Base-by-base conservation (phyloP, 2,888 invertebrate species). In the Petrolisthes cinctipes region DNA sequence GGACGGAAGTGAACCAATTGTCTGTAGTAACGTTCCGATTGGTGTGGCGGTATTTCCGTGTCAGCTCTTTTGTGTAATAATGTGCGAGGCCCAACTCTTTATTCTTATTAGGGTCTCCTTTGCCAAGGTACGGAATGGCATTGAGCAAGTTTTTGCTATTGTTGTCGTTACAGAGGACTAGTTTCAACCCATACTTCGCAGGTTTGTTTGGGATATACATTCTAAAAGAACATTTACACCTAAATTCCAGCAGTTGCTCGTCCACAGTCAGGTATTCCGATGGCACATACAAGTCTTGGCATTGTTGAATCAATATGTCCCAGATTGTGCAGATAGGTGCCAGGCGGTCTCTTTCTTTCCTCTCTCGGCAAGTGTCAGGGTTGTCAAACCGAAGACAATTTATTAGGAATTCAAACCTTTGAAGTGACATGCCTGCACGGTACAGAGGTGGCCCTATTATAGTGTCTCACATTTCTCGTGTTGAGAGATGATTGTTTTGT, bases 171-270 rank as follows among this genome's bases (percentile, higher is more conserved):
- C 92, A 85, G 89, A 91, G 91, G 82, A 91, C 86, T 23, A 93
- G 91, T 91, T 93, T 92, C 37, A 92, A 86, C 17, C 92, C 92
- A 90, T 92, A 92, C 88, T 92, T 92, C 76, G 92, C 91, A 6
- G 92, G 92, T 89, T 92, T 92, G 6, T 91, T 89, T 89, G 91
- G 91, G 53, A 92, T 92, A 84, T 91, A 92, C 88, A 91, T 91
- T 4, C 91, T 81, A 83, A 92, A 91, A 7, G 37, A 56, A 82
- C 91, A 92, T 81, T 91, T 61, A 0, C 91, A 91, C 23, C 92
- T 85, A 89, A 91, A 92, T 6, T 91, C 91, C 11, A 92, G 91
- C 9, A 92, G 86, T 82, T 91, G 91, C 86, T 92, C 92, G 83
- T 92, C 92, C 79, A 92, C 91, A 37, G 92, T 92, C 17, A 84